A percentile compares a stretch with the other conserved stretches of the same genome.
Conservation (phyloP, 1,140 invertebrate species). For the Lepidurus couesii region DNA sequence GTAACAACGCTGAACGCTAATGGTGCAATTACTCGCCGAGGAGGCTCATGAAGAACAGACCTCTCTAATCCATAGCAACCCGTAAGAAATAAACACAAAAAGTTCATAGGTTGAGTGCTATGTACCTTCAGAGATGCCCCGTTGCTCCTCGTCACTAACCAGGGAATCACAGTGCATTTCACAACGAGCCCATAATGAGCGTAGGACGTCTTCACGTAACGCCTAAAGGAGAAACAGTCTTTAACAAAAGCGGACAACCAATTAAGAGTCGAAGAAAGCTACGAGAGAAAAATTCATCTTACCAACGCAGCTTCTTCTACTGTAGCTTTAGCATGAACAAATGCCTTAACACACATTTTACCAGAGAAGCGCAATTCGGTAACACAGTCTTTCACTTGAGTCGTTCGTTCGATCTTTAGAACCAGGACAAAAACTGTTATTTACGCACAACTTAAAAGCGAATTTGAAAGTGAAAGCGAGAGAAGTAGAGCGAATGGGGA, state of each 20-base stretch:
- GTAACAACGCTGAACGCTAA: constrained; percentile 58
- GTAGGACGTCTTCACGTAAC: constrained; percentile 67
- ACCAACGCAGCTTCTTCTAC: constrained; percentile 57
- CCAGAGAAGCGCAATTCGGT: constrained; percentile 56
- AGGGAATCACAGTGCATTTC: constrained; percentile 80
- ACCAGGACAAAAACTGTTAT: constrained; percentile 34
- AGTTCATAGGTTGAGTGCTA: constrained; percentile 47
- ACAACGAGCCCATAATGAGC: constrained; percentile 67
- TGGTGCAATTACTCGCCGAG: constrained; percentile 64
- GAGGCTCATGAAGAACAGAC: constrained; percentile 58
- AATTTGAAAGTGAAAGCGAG: too few relatives aligned
- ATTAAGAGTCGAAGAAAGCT: neutral
- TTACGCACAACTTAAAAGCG: constrained; percentile 28
- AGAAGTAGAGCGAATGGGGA: too few relatives aligned
- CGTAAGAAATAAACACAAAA: constrained; percentile 31
- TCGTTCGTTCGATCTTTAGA: constrained; percentile 31
- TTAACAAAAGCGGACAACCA: neutral
- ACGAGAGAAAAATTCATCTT: constrained; percentile 32
- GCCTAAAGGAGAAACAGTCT: constrained; percentile 44
- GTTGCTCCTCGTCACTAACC: constrained; percentile 63
- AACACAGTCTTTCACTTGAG: constrained; percentile 36
- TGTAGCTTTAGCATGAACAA: constrained; percentile 62
- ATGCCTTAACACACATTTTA: constrained; percentile 61
- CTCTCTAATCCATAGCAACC: constrained; percentile 24
- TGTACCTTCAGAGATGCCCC: constrained; percentile 45